A percentile compares a stretch with the other conserved stretches of the same genome.
phyloP scores from a whole-genome alignment of 2,113 vertebrate species.

The Pluvialis apricaria region DNA sequence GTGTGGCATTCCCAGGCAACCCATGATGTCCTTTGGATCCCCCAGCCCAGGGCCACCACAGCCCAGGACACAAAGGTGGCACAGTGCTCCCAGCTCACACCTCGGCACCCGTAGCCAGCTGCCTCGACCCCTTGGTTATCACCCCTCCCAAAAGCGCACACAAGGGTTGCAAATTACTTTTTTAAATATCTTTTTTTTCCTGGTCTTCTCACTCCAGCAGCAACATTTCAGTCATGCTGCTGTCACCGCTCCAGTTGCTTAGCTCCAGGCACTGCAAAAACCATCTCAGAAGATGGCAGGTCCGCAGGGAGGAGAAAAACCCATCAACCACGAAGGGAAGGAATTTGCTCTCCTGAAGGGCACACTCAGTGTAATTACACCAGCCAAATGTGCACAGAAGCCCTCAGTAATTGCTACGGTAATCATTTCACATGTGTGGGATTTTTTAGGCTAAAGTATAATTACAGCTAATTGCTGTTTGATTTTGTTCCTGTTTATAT shows the following conservation, averaged over 20 bases:
- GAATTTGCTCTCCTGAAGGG: conserved; percentile 11
- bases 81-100: background rate
- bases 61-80: background rate
- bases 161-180: background rate
- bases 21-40: fast-evolving
- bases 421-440: background rate
- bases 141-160: background rate
- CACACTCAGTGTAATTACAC: background rate
- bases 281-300: background rate
- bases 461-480: conserved; percentile 28
- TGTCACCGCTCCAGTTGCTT: fast-evolving
- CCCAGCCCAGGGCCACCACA: background rate
- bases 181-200: fast-evolving
- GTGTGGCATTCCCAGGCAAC: background rate
- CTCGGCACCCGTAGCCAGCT: background rate
- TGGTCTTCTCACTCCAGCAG: background rate
- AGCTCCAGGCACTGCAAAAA: background rate
- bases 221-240: background rate
- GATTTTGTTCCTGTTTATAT: conserved; percentile 14
- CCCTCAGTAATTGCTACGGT: background rate
- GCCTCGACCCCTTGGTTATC: fast-evolving
- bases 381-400: background rate
- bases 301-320: background rate
- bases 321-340: background rate
- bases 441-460: conserved; percentile 11